phyloP scores from a whole-genome alignment of 1,140 invertebrate genomes.

The Mercenaria mercenaria region DNA sequence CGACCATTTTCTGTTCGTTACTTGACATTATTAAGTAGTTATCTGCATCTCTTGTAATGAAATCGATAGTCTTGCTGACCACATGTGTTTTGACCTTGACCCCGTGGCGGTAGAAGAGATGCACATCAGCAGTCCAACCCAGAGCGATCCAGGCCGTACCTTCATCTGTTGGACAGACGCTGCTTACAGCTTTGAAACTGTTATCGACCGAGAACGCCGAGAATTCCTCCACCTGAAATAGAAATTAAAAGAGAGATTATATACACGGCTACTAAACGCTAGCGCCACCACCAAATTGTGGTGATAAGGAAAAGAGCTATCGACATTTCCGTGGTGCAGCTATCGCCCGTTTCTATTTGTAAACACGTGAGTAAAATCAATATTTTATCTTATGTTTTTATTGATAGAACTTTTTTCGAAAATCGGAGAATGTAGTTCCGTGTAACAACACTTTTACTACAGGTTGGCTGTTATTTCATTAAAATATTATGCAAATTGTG shows the following conservation, averaged over 20 bases:
- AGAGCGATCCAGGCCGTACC: constrained; percentile 61
- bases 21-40: constrained; percentile 56
- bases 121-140: constrained; percentile 56
- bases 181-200: constrained; percentile 58
- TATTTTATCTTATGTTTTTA: too few species aligned
- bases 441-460: too few species aligned
- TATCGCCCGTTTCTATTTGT: too few species aligned
- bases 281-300: too few species aligned
- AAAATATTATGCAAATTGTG: too few species aligned
- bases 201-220: constrained; percentile 54
- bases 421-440: too few species aligned
- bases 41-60: constrained; percentile 49
- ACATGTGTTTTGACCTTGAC: constrained; percentile 58
- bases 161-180: constrained; percentile 48
- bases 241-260: neutral
- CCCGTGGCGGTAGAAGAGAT: constrained; percentile 59
- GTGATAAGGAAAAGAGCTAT: too few species aligned
- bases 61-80: constrained; percentile 57
- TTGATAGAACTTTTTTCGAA: too few species aligned
- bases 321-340: too few species aligned
- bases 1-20: constrained; percentile 60
- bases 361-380: too few species aligned
- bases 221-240: constrained; percentile 45
- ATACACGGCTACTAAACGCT: too few species aligned
- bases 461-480: too few species aligned